Conservation (phyloP, 2,888 invertebrate genomes). For the Lobophora halterata region DNA sequence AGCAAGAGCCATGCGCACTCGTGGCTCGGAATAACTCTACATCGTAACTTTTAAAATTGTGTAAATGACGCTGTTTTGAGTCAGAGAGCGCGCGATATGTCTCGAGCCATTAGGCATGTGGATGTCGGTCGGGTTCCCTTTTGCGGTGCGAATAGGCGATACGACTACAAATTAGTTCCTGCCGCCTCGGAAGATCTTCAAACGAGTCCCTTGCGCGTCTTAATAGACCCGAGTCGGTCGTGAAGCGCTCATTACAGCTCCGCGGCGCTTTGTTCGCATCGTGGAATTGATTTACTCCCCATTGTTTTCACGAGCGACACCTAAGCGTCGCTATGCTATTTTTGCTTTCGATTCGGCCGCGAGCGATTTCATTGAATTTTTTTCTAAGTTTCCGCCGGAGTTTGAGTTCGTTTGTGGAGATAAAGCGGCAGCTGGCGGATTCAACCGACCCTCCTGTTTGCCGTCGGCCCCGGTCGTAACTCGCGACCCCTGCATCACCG, state of each 20-base stretch:
- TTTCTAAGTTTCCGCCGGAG: constrained; percentile 48
- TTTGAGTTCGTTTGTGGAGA: constrained; percentile 53
- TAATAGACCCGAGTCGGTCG: constrained; percentile 48
- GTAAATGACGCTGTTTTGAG: constrained; percentile 37
- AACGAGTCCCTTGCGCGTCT: constrained; percentile 54
- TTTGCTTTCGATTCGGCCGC: constrained; percentile 44
- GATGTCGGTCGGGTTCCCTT: constrained; percentile 54
- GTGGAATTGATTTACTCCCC: constrained; percentile 67
- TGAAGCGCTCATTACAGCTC: constrained; percentile 49
- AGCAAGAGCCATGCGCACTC: too few species aligned
- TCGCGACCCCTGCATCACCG: constrained; percentile 48
- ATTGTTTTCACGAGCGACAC: constrained; percentile 53
- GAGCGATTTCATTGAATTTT: constrained; percentile 44
- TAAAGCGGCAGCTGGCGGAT: constrained; percentile 67
- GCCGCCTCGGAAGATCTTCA: constrained; percentile 52
- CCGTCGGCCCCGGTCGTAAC: constrained; percentile 51
- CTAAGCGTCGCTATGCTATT: constrained; percentile 35
- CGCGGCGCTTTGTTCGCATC: constrained; percentile 55
- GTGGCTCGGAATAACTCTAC: too few species aligned
- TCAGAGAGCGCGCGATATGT: constrained; percentile 41
- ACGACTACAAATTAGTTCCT: constrained; percentile 66
- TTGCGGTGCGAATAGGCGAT: constrained; percentile 45
- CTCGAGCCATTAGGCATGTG: constrained; percentile 58
- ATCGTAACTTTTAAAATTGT: too few species aligned
- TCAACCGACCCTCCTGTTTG: constrained; percentile 59